phyloP scores from a whole-genome alignment of 2,888 invertebrate species.

The Plebejus anna region DNA sequence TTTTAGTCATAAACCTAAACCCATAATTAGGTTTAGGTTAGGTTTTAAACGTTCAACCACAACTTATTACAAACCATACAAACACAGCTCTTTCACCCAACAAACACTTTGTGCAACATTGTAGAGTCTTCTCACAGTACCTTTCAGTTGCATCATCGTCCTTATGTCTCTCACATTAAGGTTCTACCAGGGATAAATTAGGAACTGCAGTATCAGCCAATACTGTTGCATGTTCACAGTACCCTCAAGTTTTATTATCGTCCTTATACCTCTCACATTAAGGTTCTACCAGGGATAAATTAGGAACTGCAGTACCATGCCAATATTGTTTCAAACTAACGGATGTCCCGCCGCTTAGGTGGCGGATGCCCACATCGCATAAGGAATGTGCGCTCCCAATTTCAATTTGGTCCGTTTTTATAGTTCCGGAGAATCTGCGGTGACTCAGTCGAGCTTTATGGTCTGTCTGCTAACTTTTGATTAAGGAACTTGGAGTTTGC shows the following conservation, averaged over 20 bases:
- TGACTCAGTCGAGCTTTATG: neutral
- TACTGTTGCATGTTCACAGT: neutral
- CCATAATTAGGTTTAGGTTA: neutral
- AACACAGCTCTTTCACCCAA: neutral
- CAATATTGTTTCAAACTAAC: neutral
- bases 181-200: neutral
- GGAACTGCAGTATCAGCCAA: neutral
- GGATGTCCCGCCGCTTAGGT: constrained; percentile 15
- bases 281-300: neutral
- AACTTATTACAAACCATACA: neutral
- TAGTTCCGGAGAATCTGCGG: constrained; percentile 22
- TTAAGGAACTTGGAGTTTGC: neutral
- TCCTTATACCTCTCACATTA: neutral
- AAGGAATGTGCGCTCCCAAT: constrained; percentile 10
- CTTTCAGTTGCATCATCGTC: neutral
- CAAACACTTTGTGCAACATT: neutral
- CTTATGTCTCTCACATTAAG: neutral
- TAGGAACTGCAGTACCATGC: neutral
- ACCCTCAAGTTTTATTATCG: neutral
- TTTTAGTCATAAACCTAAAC: neutral
- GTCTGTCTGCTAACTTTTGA: neutral
- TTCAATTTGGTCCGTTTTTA: constrained; percentile 8
- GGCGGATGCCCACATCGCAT: constrained; percentile 27
- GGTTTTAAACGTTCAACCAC: neutral
- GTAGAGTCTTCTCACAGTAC: neutral